Base-by-base conservation (phyloP, 2,888 invertebrate genomes). In the Apeira syringaria region DNA sequence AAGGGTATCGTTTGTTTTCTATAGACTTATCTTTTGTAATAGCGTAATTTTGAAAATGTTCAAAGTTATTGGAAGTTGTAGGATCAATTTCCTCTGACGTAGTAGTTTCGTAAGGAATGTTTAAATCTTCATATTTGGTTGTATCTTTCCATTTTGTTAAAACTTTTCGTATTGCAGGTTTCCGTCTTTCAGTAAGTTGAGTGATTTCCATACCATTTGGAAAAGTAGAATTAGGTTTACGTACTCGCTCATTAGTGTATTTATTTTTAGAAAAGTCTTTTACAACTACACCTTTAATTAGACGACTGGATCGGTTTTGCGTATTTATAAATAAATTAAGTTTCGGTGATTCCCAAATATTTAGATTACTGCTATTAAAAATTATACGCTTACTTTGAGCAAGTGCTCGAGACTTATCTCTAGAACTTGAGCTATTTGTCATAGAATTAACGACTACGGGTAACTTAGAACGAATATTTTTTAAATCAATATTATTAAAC, bases 91-190 rank as follows among this genome's bases (percentile, higher is more conserved):
- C 73, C 18, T 56, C 53, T 0, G 71, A 67, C 17, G 61, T 53
- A 20, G 64, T 64, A 13, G 65, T 64, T 54, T 91, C 90, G 27
- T 76, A 76, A 38, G 81, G 74, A 50, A 87, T 81, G 47, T 90
- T 74, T 48, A 90, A 68, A 48, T 88, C 85, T 28, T 85, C 80
- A 29, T 79, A 71, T 54, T 85, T 87, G 1, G 87, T 81, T 53
- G 79, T 77, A 50, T 91, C 91, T 0, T 81, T 84, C 91, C 91
- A 91, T 73, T 91, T 91, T 0, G 91, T 91, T 1, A 91, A 53
- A 2, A 91, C 78, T 69, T 87, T 90, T 70, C 67, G 77, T 12
- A 87, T 89, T 5, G 65, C 48, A n/a, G 81, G 74, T 57, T 74
- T 86, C 40, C 63, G 72, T 44, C 50, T 68, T 11, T 60, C 51